Conservation (phyloP, 1,140 invertebrate genomes). For the Drosophila ercepeae region DNA sequence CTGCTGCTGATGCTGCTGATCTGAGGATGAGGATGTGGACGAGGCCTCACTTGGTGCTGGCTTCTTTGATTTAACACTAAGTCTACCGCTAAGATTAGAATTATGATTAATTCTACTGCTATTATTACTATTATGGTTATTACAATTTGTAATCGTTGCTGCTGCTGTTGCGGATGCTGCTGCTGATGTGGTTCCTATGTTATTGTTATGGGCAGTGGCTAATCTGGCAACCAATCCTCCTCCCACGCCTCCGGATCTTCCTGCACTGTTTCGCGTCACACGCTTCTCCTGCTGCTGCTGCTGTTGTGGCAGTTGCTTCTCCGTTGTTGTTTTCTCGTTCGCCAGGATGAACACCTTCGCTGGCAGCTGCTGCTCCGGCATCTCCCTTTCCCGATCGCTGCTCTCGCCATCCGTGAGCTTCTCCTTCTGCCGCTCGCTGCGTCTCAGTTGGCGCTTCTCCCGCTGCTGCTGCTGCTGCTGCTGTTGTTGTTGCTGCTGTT, state of each 20-base stretch:
- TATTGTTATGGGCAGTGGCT: conserved; percentile 64
- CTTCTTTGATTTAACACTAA: conserved; percentile 66
- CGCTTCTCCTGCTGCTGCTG: conserved; percentile 47
- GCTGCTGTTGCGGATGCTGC: conserved; percentile 23
- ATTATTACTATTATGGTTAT: conserved; percentile 77
- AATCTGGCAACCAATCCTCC: conserved; percentile 33
- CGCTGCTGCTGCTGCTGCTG: conserved; percentile 45
- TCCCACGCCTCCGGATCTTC: conserved; percentile 41
- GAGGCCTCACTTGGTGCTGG: conserved; percentile 52
- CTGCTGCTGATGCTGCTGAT: conserved; percentile 39
- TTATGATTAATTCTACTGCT: conserved; percentile 70
- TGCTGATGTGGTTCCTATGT: conserved; percentile 33
- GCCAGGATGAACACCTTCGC: conserved; percentile 17
- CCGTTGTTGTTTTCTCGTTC: conserved; percentile 9
- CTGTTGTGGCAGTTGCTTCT: conserved; percentile 15
- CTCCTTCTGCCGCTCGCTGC: conserved; percentile 65
- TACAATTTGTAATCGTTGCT: conserved; percentile 79
- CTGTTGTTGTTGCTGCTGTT: too few species aligned
- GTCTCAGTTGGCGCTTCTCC: conserved; percentile 46
- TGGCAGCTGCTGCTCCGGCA: conserved; percentile 27
- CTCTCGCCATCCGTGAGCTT: conserved; percentile 58
- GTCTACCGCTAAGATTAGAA: conserved; percentile 72
- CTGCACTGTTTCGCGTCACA: conserved; percentile 70
- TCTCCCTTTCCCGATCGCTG: conserved; percentile 49
- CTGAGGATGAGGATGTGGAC: conserved; percentile 33